Conservation (phyloP, 2,113 vertebrate genomes). For the Eupsittula cactorum region DNA sequence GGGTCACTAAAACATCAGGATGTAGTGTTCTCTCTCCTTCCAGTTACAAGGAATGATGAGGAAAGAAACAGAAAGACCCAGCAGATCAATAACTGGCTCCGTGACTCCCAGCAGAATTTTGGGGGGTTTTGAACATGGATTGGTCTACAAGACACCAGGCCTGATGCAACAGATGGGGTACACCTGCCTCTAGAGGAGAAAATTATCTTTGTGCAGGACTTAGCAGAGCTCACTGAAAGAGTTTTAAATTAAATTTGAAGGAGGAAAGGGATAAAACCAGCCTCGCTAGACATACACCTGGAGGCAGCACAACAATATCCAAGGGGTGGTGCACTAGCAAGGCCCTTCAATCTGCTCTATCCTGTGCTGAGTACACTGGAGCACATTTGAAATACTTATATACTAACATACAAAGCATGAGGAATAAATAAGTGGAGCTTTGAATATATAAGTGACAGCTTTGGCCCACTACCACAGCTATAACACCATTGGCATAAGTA, state of each 20-base stretch:
- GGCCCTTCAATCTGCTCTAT: background rate
- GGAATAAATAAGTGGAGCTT: background rate
- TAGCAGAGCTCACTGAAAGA: background rate
- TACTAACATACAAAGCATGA: fast-evolving
- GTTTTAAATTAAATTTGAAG: background rate
- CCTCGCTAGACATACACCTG: background rate
- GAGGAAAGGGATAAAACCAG: background rate
- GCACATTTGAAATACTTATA: background rate
- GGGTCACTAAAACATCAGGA: background rate
- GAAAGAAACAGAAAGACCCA: background rate
- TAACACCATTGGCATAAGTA: fast-evolving
- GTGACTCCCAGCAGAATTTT: background rate
- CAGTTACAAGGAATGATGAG: background rate
- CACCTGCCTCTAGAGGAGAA: background rate
- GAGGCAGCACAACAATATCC: fast-evolving
- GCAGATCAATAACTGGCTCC: background rate
- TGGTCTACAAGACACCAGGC: background rate
- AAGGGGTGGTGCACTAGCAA: fast-evolving
- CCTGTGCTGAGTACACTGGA: background rate
- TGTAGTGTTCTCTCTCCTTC: background rate
- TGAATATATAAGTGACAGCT: background rate
- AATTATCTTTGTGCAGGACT: background rate
- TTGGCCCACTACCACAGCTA: background rate
- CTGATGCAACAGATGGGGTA: background rate
- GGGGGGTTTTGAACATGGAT: background rate